Base-by-base conservation (phyloP, 2,888 invertebrate species). In the Drosophila crucigera region DNA sequence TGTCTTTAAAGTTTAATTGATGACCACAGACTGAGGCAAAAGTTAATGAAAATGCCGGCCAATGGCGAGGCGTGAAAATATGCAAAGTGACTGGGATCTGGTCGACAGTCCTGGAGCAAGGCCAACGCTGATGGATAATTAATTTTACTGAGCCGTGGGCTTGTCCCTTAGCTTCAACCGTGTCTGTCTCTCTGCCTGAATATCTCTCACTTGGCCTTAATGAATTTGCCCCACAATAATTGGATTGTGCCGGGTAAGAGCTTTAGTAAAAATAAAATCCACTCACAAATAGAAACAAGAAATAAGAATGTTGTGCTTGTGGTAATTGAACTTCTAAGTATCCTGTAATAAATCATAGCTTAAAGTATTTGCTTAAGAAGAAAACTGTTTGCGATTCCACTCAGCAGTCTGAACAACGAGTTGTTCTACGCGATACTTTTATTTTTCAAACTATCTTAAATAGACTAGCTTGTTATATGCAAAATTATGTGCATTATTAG, bases 1-100 rank as follows among this genome's bases (percentile, higher is more conserved):
- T 83, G 78, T 76, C 80, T 76, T 86, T 82, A 84, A 84, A 84
- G 76, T 84, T 84, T 84, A 82, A 84, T 87, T 87, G 87, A 86
- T 84, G 78, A 78, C 72, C 86, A 67, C 70, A 69, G 74, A 58
- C 59, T 73, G 76, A 60, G 68, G 73, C 72, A 71, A 81, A 85
- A 82, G 76, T 87, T 87, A 82, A 87, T 82, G 84, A 80, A 80
- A 80, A 73, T 74, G 68, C 67, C 41, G 53, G 54, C 54, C 68
- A 68, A 71, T 67, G 62, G 75, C 53, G 60, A 73, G 83, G 81
- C 83, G 85, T 83, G 85, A 79, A 84, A 85, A 83, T 85, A 84
- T 84, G 84, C 84, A 87, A 84, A 84, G 61, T 77, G 85, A 79
- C 76, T 39, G 54, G 58, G 33, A 49, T 52, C 31, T 14, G 31